These are phyloP conservation scores for Hypotaenidia okinawae DNA, from an alignment of 2,797 vertebrate species.

Conservation along the genomic window DNA sequence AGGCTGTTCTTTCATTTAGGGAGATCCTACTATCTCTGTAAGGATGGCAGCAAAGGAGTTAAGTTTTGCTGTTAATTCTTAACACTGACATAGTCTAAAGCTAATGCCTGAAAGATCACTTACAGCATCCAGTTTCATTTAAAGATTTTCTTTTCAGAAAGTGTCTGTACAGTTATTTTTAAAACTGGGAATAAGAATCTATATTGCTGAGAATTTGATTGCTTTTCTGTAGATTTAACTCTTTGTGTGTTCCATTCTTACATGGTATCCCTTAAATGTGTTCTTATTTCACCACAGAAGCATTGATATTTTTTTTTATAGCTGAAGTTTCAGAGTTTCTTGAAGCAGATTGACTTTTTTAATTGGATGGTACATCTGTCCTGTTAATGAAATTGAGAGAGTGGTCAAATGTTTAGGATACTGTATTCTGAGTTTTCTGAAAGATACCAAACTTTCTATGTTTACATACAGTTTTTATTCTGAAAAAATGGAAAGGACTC, in stretches of 20 bases:
- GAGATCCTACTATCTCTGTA: neutral
- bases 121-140: neutral
- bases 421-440: neutral
- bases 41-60: neutral
- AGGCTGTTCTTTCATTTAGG: neutral
- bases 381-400: neutral
- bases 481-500: fast-evolving
- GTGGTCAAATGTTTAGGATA: fast-evolving
- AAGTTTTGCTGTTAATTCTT: neutral
- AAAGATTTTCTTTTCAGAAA: neutral
- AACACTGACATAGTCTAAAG: neutral
- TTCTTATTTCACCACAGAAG: neutral
- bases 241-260: neutral
- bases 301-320: neutral
- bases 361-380: neutral
- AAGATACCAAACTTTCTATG: neutral
- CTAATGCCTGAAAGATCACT: neutral
- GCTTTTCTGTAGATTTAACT: neutral
- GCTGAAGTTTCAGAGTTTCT: neutral
- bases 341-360: neutral
- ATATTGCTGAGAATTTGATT: neutral
- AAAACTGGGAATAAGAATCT: neutral
- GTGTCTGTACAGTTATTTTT: neutral
- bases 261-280: neutral
- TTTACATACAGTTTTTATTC: neutral